Conservation (phyloP, 1,140 invertebrate genomes). For the Aphelenchoides besseyi region DNA sequence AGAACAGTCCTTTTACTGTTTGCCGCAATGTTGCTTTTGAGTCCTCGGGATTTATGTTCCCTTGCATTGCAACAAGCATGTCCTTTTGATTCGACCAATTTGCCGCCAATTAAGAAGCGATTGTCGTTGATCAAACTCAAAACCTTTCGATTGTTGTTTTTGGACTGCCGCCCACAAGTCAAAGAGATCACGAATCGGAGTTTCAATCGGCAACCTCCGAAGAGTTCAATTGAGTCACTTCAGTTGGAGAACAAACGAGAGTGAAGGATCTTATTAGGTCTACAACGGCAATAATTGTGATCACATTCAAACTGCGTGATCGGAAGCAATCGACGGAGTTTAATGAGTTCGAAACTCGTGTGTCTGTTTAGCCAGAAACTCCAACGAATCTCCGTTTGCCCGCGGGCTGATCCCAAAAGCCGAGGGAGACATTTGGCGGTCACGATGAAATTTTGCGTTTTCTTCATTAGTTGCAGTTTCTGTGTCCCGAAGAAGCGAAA, state of each 20-base stretch:
- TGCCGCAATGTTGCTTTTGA: background rate
- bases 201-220: background rate
- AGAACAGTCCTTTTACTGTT: background rate
- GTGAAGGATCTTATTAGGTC: background rate
- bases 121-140: no score
- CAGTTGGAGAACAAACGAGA: background rate
- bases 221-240: background rate
- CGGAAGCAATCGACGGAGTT: background rate
- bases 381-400: background rate
- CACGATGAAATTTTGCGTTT: background rate
- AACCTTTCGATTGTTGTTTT: no score
- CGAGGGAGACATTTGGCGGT: background rate
- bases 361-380: background rate
- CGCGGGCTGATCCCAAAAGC: background rate
- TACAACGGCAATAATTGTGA: background rate
- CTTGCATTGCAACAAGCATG: background rate
- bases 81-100: no score
- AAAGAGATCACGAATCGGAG: background rate
- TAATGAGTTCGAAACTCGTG: conserved; percentile 1
- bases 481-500: no score
- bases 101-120: no score
- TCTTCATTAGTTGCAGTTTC: conserved; percentile 3
- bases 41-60: background rate
- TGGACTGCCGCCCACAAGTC: background rate
- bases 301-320: background rate